Base-by-base conservation (phyloP, 2,888 invertebrate genomes). In the Congeria kusceri region DNA sequence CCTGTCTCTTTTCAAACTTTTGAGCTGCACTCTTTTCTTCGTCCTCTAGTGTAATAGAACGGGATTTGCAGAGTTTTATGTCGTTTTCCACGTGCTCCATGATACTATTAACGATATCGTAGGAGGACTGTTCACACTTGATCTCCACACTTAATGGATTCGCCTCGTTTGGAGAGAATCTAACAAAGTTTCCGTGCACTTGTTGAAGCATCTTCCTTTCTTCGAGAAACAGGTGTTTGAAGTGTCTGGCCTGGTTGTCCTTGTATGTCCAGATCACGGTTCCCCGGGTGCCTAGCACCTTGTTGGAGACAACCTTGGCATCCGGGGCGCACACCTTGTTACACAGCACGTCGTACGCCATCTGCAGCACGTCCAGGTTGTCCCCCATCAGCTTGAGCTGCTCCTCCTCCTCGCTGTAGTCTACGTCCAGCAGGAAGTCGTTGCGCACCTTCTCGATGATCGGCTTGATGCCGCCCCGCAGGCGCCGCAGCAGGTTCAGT, bases 401-500 rank as follows among this genome's bases (percentile, higher is more conserved):
- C 20, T 53, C 53, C 25, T 53, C 53, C 25, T 25, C 53, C 20
- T 53, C 53, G 20, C 11, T 25, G n/a, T 53, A 53, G 53, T 53
- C 53, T 18, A 53, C 25, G 53, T 53, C 53, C 25, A 53, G n/a
- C 23, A 53, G 53, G 53, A 53, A 53, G 53, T 53, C 53, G 53
- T 53, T 53, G 25, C 53, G 53, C 13, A 53, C 20, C 20, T 18
- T 53, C 23, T 53, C 23, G 3, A 53, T 53, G 53, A 53, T 20
- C 9, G 53, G 53, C 53, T 53, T 53, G 23, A 53, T 53, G 53
- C 53, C 53, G 9, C 53, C 53, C 13, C 25, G 20, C 53, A 23
- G 53, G 1, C 53, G 20, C 53, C 53, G 53, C 18, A 53, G 20
- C 53, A 23, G 53, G 53, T 25, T 53, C 18, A 53, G 20, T 9